These are phyloP conservation scores for Platynereis dumerilii DNA, from an alignment of 2,888 invertebrate genomes.

Conservation along the genomic window DNA sequence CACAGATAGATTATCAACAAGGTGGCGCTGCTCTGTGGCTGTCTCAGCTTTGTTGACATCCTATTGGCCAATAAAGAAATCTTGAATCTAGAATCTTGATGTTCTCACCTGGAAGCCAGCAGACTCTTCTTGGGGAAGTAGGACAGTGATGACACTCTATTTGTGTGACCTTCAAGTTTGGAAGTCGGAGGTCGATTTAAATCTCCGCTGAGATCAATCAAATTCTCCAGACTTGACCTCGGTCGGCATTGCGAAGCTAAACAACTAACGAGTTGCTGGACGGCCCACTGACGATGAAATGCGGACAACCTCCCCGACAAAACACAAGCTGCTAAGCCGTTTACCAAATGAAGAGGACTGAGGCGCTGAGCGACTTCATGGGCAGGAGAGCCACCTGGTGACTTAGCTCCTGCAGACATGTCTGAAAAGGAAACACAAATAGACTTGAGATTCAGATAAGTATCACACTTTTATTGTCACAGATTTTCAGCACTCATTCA, in stretches of 20 bases:
- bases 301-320: conserved; percentile 68
- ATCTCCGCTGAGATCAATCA: conserved; percentile 67
- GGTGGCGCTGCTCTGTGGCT: too few species aligned
- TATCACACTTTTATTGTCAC: too few species aligned
- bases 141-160: conserved; percentile 65
- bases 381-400: not conserved
- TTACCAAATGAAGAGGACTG: conserved; percentile 68
- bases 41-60: too few species aligned
- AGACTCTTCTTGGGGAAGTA: conserved; percentile 66
- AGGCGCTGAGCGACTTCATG: conserved; percentile 8
- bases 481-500: too few species aligned
- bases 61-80: too few species aligned
- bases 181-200: conserved; percentile 62
- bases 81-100: too few species aligned
- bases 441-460: too few species aligned
- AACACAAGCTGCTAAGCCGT: conserved; percentile 70
- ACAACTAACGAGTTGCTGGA: conserved; percentile 67
- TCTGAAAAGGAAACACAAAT: too few species aligned
- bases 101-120: conserved; percentile 67
- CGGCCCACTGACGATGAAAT: conserved; percentile 70
- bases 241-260: conserved; percentile 37
- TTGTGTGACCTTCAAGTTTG: conserved; percentile 69
- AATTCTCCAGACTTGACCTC: conserved; percentile 34
- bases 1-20: too few species aligned
- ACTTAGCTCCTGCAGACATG: not conserved